Evolutionary conservation across 37 sponge, comb jelly and placozoan genomes (phyloP).

Genomic region (Hexactinellida sp.): DNA sequence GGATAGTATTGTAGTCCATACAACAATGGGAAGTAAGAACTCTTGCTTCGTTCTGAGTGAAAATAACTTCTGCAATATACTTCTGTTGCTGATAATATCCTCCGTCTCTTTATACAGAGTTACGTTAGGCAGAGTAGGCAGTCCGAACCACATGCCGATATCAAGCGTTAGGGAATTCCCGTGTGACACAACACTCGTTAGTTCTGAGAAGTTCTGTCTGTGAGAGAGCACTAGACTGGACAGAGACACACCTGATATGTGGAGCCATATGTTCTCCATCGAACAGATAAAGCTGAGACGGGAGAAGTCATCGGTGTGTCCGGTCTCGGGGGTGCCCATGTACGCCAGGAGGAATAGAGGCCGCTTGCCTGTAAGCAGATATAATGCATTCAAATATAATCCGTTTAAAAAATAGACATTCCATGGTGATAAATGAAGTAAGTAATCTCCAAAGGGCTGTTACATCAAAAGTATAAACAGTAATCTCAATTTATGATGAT

Average conservation of each 20-base stretch:
- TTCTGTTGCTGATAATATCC: neutral
- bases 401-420: no score
- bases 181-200: neutral
- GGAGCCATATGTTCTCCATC: neutral
- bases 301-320: neutral
- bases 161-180: neutral
- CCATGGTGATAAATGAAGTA: no score
- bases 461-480: no score
- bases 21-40: neutral
- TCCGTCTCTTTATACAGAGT: neutral
- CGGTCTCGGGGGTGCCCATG: neutral
- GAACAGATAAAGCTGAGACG: neutral
- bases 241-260: neutral
- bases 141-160: neutral
- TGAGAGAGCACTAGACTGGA: neutral
- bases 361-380: neutral
- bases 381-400: no score
- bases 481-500: no score
- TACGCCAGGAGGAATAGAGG: neutral
- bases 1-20: constrained; percentile 3
- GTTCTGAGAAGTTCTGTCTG: neutral
- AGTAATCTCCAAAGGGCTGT: no score
- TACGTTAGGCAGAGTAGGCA: constrained; percentile 12
- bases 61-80: neutral
- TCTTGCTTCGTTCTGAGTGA: neutral